Evolutionary conservation across 2,797 vertebrate genomes (phyloP), one percentile per base, ranked within the genome.

Genomic region (Sebastes taczanowskii): DNA sequence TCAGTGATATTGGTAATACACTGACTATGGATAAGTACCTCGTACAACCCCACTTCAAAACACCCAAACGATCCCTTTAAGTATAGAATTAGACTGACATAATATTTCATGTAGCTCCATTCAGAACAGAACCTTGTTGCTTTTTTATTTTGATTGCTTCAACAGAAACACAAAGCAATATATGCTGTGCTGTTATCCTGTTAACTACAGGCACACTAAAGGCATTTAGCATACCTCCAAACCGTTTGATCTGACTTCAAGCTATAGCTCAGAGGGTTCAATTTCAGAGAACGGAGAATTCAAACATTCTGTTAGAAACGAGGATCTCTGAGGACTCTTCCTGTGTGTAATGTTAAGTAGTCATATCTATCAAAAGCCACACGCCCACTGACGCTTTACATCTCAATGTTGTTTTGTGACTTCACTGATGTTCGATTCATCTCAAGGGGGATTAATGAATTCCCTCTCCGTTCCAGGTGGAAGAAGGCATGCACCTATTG

Each of bases 401-500:
- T 75, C 46, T 70, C 23, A 0, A 56, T 78, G 53, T 71, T 9
- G 8, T 42, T 27, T 22, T 5, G 23, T 81, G n/a, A 72, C 75
- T 35, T 67, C 1, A 29, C 30, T 49, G 66, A 69, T 5, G 35
- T 16, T 20, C 0, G 22, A 55, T 20, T 65, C 18, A 1, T 42
- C 23, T 61, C 20, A 56, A 18, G 32, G 7, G 10, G 22, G 49
- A 71, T 78, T 63, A 59, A 86, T 71, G 52, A 30, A 29, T 23
- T 6, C 49, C 77, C 14, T 78, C 2, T 78, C 7, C 14, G 2
- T 27, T 83, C 8, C 90, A 99, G 98, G 97, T 99, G 1, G 94
- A 98, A 72, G 97, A 98, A 86, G 96, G 96, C 23, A 98, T 98
- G 97, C 97, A 99, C 91, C 96, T 99, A 55, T 84, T 99, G 86